A percentile compares a stretch with the other conserved stretches of the same genome.
These are phyloP conservation scores for Theristus sp. DNA, from an alignment of 2,888 invertebrate genomes.

Conservation along the genomic window DNA sequence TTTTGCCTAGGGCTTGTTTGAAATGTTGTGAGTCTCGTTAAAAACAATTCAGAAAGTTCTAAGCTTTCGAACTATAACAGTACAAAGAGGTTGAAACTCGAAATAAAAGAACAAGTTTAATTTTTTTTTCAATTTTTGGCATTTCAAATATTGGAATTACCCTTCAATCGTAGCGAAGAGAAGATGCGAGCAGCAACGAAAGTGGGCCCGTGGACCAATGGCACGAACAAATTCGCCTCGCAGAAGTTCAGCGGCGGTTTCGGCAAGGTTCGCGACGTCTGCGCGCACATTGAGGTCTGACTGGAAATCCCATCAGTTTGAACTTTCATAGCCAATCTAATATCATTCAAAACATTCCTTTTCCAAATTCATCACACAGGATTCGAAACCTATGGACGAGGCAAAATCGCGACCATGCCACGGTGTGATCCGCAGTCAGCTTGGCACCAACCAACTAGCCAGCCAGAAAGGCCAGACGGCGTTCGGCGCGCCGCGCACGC, in stretches of 20 bases:
- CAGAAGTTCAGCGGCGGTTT: constrained; percentile 27
- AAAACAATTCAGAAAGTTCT: no score
- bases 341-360: no score
- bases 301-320: neutral
- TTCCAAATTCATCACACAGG: no score
- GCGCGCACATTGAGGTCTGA: neutral
- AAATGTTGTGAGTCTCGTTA: no score
- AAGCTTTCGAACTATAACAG: no score
- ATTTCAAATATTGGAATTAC: neutral
- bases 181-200: constrained; percentile 22
- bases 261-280: constrained; percentile 22
- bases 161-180: constrained; percentile 18
- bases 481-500: constrained; percentile 36
- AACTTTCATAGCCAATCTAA: no score
- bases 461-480: constrained; percentile 38
- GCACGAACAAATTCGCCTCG: constrained; percentile 28
- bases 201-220: constrained; percentile 27
- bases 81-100: no score
- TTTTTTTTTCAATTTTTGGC: neutral
- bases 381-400: neutral
- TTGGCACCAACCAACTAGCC: constrained; percentile 38
- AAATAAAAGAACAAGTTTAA: no score
- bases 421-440: constrained; percentile 32
- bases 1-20: no score
- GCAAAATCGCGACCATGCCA: neutral